phyloP scores from a whole-genome alignment of 2,888 invertebrate genomes.

The Podotricha telesiphe region DNA sequence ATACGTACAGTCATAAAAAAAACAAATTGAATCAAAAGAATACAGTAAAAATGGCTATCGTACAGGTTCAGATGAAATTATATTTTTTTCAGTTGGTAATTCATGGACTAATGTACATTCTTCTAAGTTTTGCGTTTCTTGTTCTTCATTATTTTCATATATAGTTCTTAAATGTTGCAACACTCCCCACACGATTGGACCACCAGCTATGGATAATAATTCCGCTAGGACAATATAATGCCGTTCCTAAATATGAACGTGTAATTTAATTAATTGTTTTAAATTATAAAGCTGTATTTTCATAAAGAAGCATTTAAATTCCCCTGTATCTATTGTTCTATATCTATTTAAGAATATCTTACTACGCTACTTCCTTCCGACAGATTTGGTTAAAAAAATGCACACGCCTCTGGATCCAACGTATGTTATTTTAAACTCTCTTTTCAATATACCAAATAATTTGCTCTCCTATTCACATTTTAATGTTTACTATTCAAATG shows the following conservation, averaged over 20 bases:
- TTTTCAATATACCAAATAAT: no score
- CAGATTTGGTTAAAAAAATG: no score
- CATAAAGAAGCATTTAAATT: no score
- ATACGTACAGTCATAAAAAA: background rate
- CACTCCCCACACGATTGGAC: constrained; percentile 69
- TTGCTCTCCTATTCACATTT: no score
- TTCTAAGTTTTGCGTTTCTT: constrained; percentile 55
- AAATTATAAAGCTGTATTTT: no score
- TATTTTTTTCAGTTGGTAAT: constrained; percentile 42
- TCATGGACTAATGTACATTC: constrained; percentile 59
- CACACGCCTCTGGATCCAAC: no score
- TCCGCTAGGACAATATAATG: constrained; percentile 69
- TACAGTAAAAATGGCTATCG: background rate
- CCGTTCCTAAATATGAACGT: constrained; percentile 53
- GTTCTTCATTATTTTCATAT: constrained; percentile 59
- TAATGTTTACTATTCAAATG: background rate
- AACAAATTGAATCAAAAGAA: background rate
- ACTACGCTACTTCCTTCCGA: no score
- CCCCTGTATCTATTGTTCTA: no score
- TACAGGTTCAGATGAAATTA: constrained; percentile 37
- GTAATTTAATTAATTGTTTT: no score
- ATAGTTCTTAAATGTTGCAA: constrained; percentile 55
- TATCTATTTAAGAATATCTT: no score
- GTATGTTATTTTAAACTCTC: no score
- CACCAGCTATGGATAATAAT: constrained; percentile 65